Conservation (phyloP, 1,140 invertebrate genomes). For the Scaptomyza pallida region DNA sequence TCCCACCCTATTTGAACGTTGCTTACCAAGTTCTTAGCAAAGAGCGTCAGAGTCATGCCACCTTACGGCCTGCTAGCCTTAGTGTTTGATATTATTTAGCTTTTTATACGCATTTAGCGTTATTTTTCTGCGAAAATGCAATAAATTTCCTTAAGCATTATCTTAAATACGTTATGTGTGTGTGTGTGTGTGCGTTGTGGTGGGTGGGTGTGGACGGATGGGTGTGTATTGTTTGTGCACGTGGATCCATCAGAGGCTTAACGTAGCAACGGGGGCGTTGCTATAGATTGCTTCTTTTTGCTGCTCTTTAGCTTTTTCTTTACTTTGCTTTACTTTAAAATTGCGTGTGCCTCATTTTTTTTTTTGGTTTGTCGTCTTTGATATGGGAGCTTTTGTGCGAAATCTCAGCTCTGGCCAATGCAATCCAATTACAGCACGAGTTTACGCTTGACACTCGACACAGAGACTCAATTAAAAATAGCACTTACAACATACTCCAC, state of each 20-base stretch:
- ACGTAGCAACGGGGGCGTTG: slow-evolving; percentile 10
- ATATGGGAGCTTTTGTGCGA: slow-evolving; percentile 8
- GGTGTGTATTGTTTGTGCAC: background rate
- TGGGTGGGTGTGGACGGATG: too few species aligned
- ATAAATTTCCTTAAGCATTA: slow-evolving; percentile 75
- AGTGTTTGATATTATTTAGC: slow-evolving; percentile 60
- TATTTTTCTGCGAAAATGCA: slow-evolving; percentile 63
- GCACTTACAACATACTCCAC: slow-evolving; percentile 23
- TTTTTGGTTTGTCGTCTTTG: slow-evolving; percentile 1
- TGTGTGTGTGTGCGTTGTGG: background rate
- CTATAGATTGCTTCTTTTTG: background rate
- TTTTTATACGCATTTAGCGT: slow-evolving; percentile 69
- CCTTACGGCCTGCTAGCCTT: slow-evolving; percentile 1
- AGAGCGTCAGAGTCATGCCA: background rate
- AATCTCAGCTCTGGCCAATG: slow-evolving; percentile 20
- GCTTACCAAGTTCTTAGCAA: background rate
- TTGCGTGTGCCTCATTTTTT: background rate
- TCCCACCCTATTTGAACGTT: background rate
- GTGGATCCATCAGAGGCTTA: slow-evolving; percentile 22
- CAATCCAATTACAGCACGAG: slow-evolving; percentile 44
- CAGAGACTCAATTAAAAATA: slow-evolving; percentile 47
- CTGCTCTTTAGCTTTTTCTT: background rate
- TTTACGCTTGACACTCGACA: slow-evolving; percentile 30
- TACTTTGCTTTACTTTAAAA: slow-evolving; percentile 28
- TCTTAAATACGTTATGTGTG: slow-evolving; percentile 54